These are phyloP conservation scores for Corvus cornix DNA, from an alignment of 2,113 vertebrate species.

Conservation along the genomic window DNA sequence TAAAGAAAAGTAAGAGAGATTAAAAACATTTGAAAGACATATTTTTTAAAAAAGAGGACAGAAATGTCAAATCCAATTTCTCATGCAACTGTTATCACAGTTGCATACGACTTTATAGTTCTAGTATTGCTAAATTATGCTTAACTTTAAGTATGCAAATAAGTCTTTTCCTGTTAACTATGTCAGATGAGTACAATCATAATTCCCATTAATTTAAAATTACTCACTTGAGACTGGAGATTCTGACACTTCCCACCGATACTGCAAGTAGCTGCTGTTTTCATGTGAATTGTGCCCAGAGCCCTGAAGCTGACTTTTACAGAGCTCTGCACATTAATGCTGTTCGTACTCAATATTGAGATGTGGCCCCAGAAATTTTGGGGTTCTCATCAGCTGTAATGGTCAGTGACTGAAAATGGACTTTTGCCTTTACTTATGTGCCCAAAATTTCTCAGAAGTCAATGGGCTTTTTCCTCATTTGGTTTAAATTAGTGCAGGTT, in stretches of 20 bases:
- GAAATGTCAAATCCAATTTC: neutral
- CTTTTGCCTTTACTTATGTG: neutral
- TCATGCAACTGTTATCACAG: neutral
- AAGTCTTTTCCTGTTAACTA: neutral
- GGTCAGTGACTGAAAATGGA: neutral
- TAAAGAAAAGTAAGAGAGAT: constrained; percentile 86
- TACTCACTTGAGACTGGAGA: neutral
- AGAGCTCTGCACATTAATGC: neutral
- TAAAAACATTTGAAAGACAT: neutral
- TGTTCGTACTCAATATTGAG: neutral
- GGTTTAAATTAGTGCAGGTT: neutral
- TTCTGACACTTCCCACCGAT: neutral
- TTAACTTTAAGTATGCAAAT: neutral
- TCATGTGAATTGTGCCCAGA: neutral
- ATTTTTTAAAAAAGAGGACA: neutral
- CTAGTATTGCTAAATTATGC: neutral
- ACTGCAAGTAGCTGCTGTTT: neutral
- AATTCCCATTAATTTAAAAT: neutral
- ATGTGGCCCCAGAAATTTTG: neutral
- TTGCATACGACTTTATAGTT: neutral
- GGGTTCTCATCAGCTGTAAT: neutral
- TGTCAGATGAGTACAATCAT: neutral
- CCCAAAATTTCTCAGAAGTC: neutral
- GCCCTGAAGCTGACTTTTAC: neutral
- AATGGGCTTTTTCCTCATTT: neutral